Percentiles rank a stretch among this genome's conserved stretches.
Evolutionary conservation across 2,797 vertebrate genomes (phyloP).

Genomic region (Gymnoscopelus microlampas): DNA sequence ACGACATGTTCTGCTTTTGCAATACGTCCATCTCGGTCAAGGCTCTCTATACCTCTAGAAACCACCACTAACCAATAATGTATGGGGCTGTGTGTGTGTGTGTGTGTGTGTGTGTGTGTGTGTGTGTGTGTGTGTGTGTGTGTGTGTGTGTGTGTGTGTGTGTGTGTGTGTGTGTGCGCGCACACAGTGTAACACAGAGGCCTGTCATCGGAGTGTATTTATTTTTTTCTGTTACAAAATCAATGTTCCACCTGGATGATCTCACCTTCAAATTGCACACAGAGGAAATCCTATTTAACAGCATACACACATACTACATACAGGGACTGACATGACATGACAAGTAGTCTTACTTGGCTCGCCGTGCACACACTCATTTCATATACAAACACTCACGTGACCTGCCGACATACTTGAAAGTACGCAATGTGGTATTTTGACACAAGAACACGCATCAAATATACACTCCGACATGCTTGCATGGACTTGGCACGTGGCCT

Average conservation of each 20-base stretch:
- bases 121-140: constrained; percentile 3
- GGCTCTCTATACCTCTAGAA: too few species aligned
- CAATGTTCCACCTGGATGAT: constrained; percentile 59
- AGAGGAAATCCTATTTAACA: constrained; percentile 55
- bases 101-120: neutral
- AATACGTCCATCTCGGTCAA: too few species aligned
- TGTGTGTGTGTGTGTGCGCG: constrained; percentile 7
- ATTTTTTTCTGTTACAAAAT: constrained; percentile 35
- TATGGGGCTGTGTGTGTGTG: neutral
- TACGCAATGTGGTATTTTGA: too few species aligned
- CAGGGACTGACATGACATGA: constrained; percentile 15
- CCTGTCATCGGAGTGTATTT: constrained; percentile 26
- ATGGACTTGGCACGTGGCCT: too few species aligned
- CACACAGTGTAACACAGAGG: constrained; percentile 25
- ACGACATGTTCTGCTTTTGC: too few species aligned
- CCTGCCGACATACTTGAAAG: too few species aligned
- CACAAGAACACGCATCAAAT: too few species aligned
- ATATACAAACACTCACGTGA: constrained; percentile 1
- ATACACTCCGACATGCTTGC: too few species aligned
- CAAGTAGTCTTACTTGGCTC: too few species aligned
- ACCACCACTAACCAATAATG: too few species aligned
- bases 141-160: constrained; percentile 1
- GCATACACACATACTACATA: constrained; percentile 9
- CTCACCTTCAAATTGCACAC: constrained; percentile 80
- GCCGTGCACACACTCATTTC: constrained; percentile 7